Percentiles rank a stretch among this genome's conserved stretches.
Evolutionary conservation across 2,113 vertebrate genomes (phyloP).

Genomic region (Tragelaphus imberbis): DNA sequence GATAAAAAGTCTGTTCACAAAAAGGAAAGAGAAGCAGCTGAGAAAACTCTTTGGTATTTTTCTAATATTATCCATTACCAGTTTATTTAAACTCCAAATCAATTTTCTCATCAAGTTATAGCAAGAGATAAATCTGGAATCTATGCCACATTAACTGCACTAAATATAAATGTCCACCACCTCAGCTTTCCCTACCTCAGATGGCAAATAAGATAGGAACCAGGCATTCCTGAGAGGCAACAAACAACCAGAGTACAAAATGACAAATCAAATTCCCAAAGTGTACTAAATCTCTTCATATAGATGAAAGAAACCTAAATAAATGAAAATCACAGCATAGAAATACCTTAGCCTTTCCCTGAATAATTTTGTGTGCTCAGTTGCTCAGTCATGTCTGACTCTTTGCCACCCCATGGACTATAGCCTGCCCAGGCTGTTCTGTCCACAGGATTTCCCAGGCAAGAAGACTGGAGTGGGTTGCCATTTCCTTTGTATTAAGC

Average conservation of each 20-base stretch:
- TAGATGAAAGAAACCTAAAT: conserved; percentile 1
- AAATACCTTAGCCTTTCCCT: conserved; percentile 17
- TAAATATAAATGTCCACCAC: background rate
- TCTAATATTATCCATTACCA: conserved; percentile 2
- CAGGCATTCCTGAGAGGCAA: background rate
- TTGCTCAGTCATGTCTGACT: background rate
- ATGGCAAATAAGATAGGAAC: background rate
- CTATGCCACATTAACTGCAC: background rate
- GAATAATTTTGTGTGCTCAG: background rate
- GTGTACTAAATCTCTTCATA: background rate
- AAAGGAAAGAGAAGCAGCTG: background rate
- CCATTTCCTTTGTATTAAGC: background rate
- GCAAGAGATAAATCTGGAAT: conserved; percentile 2
- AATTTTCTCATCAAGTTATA: background rate
- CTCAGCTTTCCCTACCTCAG: background rate
- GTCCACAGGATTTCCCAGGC: background rate
- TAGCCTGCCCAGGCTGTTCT: background rate
- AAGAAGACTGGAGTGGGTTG: background rate
- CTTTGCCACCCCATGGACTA: background rate
- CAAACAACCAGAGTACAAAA: background rate
- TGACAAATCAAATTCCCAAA: background rate
- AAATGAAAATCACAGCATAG: background rate
- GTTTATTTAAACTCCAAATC: conserved; percentile 30
- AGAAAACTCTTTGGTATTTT: background rate
- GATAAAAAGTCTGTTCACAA: background rate